Evolutionary conservation across 1,140 invertebrate genomes (phyloP).

Genomic region (Aphis gossypii): DNA sequence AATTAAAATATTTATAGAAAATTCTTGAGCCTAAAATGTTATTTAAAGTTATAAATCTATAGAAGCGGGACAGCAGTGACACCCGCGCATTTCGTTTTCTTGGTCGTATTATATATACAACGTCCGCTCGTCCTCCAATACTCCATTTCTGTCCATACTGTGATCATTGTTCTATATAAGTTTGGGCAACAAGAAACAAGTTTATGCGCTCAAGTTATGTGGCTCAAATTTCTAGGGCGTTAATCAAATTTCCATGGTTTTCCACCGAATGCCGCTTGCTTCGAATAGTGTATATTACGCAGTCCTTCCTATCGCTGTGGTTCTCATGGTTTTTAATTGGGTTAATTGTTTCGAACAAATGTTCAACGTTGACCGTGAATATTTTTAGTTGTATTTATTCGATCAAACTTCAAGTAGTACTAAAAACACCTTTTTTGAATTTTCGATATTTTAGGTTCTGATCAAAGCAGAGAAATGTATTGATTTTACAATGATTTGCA

Average conservation of each 20-base stretch:
- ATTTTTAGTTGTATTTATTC: neutral
- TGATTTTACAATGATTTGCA: no score
- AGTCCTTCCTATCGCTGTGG: no score
- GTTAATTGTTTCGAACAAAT: neutral
- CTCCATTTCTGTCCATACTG: neutral
- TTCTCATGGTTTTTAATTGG: conserved; percentile 7
- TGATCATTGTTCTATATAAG: neutral
- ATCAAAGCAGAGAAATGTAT: no score
- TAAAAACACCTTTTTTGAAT: neutral
- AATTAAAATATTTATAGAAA: neutral
- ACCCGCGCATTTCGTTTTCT: neutral
- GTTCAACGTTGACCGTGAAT: neutral
- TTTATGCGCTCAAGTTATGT: neutral
- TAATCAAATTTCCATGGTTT: conserved; percentile 45
- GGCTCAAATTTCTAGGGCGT: conserved; percentile 31
- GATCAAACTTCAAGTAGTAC: neutral
- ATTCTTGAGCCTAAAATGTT: neutral
- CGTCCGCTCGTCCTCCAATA: neutral
- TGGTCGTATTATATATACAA: neutral
- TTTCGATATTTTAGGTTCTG: no score
- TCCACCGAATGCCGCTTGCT: neutral
- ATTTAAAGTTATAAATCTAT: neutral
- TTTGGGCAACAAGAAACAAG: conserved; percentile 33
- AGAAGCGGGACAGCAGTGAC: neutral
- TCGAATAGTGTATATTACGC: neutral